These are phyloP conservation scores for Lissonota sp. DNA, from an alignment of 2,888 invertebrate genomes.

Conservation along the genomic window DNA sequence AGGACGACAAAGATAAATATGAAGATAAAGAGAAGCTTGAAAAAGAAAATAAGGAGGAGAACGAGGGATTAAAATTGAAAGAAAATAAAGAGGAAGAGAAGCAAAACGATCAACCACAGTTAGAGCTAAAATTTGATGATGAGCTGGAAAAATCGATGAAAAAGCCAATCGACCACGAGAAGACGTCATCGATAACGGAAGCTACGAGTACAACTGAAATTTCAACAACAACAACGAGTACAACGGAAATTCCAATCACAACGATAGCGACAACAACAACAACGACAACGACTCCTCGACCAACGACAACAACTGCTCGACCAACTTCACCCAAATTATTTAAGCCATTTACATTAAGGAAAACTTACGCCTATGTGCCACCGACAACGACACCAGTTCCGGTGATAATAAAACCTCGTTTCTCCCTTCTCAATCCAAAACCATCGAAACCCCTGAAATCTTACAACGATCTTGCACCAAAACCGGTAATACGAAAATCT, in stretches of 20 bases:
- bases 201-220: conserved; percentile 33
- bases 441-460: conserved; percentile 78
- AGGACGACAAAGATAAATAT: too few species aligned
- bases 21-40: too few species aligned
- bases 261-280: conserved; percentile 69
- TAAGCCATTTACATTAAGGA: conserved; percentile 76
- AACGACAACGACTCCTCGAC: conserved; percentile 69
- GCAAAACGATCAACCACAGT: conserved; percentile 40
- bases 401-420: conserved; percentile 77
- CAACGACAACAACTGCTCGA: conserved; percentile 69
- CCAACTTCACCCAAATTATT: conserved; percentile 75
- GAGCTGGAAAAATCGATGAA: conserved; percentile 48
- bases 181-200: not conserved
- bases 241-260: conserved; percentile 66
- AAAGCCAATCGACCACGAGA: conserved; percentile 41
- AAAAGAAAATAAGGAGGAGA: too few species aligned
- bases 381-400: conserved; percentile 79
- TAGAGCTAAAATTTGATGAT: not conserved
- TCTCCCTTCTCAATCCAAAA: conserved; percentile 76
- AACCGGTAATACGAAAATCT: conserved; percentile 78
- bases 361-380: conserved; percentile 77
- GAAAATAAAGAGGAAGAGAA: conserved; percentile 49
- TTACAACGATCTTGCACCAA: conserved; percentile 80
- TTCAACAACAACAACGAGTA: conserved; percentile 62
- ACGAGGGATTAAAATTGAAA: too few species aligned